Base-by-base conservation (phyloP, 2,888 invertebrate species). In the Timema podura region DNA sequence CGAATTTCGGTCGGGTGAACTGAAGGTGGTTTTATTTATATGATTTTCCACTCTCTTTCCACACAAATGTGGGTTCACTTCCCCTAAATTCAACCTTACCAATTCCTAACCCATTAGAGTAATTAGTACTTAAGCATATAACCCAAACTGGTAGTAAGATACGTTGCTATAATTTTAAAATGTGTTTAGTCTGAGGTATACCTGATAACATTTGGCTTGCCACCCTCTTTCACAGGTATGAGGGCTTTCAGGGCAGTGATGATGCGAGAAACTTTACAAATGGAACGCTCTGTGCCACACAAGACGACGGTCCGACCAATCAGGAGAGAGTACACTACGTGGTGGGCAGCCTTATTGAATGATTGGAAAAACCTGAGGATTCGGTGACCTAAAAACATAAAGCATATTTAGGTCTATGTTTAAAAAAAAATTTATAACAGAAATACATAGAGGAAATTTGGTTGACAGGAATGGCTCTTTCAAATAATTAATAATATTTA, bases 281-380 rank as follows among this genome's bases (percentile, higher is more conserved):
- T 30, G 6, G 69, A 67, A n/a, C n/a, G 65, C 30, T 71, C 67
- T 54, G 59, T 67, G 11, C 74, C 75, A 9, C 71, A 70, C 47
- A 75, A 49, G 10, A 75, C 74, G 11, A 74, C 69, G 6, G 74
- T 73, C 54, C 75, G 68, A 6, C 75, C 74, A 64, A 76, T 75
- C 13, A 78, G 68, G 45, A 78, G 72, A 9, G 78, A 78, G 71
- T 76, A 78, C 0, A 78, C 44, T 30, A 78, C 67, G 68, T 78
- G 78, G 54, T 76, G 77, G 64, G 76, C 77, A 3, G 72, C 74
- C 59, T 74, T 73, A 7, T 73, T 67, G 51, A 75, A 78, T 13
- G 72, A 73, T 46, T 74, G 73, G 67, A 77, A 77, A 68, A 78
- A 78, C 45, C 76, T 75, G 5, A 76, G 68, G 2, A 78, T 67